Base-by-base conservation (phyloP, 2,797 vertebrate species). In the Margarornis squamiger region DNA sequence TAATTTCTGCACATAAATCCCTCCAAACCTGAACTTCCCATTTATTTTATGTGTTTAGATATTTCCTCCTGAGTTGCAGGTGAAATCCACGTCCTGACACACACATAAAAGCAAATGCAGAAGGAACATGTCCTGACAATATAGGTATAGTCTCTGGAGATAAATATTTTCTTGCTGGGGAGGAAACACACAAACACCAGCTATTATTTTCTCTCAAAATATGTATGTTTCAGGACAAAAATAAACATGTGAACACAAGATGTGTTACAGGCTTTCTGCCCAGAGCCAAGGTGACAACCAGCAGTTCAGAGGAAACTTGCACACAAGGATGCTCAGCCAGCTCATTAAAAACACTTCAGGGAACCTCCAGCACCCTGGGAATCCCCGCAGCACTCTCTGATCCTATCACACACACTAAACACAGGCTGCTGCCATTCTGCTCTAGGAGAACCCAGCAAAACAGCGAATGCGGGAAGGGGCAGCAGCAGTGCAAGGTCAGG, bases 1-100 rank as follows among this genome's bases (percentile, higher is more conserved):
- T 90, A 83, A 88, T 88, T 95, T 88, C 82, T 81, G 65, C 41
- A 70, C n/a, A 29, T 84, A 94, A 95, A 95, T 88, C 73, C 86
- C 68, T 77, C 82, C 76, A 76, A 73, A 80, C 77, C 29, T 6
- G 79, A 92, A 82, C 22, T 65, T 84, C 46, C n/a, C 34, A 13
- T 90, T 91, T 52, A 29, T 72, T 94, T 93, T 74, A 79, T 4
- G 12, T 49, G 45, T 72, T 90, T 55, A 67, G 75, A 43, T 76
- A 70, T 80, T 86, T 93, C 77, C 72, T 86, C 68, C n/a, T 23
- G 80, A 92, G 63, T 59, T 86, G 61, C 81, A 88, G 73, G 78
- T 71, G 41, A 89, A 91, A 92, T 83, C 95, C 84, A 41, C 26
- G 34, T 78, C 75, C 75, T 88, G 87, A 52, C 81, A 89, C 14